Percentiles rank a stretch among this genome's conserved stretches.
These are phyloP conservation scores for Amblyornis subalaris DNA, from an alignment of 2,113 vertebrate genomes.

Conservation along the genomic window DNA sequence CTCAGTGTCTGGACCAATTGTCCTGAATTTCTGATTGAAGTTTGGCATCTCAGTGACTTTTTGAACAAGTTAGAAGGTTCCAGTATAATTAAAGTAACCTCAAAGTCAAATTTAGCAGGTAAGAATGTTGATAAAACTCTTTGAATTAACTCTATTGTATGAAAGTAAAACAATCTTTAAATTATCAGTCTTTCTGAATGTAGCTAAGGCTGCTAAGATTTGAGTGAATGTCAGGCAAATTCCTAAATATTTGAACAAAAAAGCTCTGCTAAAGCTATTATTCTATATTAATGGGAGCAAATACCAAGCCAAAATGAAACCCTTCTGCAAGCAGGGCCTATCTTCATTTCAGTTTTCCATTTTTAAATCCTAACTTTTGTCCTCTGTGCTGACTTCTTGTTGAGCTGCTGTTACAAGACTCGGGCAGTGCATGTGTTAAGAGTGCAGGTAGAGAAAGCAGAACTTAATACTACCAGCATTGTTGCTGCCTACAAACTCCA, in stretches of 20 bases:
- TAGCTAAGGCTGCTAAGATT: neutral
- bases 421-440: neutral
- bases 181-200: neutral
- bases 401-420: neutral
- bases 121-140: neutral
- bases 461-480: neutral
- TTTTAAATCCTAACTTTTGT: neutral
- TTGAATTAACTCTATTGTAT: neutral
- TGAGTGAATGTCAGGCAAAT: neutral
- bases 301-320: neutral
- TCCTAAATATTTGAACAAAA: neutral
- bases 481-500: neutral
- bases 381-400: neutral
- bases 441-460: neutral
- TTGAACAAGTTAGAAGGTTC: neutral
- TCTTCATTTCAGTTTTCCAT: neutral
- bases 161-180: neutral
- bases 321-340: neutral
- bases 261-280: neutral
- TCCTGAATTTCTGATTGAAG: conserved; percentile 3
- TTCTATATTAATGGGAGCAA: neutral
- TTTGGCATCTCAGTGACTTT: neutral
- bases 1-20: neutral
- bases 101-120: neutral
- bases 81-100: conserved; percentile 18